These are phyloP conservation scores for Pollimyrus isidori DNA, from an alignment of 2,113 vertebrate genomes.

Conservation along the genomic window DNA sequence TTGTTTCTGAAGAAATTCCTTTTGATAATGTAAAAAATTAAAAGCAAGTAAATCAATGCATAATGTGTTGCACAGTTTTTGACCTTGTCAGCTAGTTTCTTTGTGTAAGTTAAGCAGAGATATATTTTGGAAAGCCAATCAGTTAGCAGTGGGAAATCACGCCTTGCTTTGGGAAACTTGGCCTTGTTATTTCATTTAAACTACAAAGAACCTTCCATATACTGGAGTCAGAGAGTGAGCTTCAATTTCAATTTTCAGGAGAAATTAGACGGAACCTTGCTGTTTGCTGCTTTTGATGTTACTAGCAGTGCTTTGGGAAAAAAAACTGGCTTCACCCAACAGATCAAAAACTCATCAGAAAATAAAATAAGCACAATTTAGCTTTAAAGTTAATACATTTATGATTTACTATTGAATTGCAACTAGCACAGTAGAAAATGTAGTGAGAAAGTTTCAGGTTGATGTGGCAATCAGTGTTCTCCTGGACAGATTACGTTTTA, in stretches of 20 bases:
- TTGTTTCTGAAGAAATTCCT: not conserved
- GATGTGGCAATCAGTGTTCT: not conserved
- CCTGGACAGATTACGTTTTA: not conserved
- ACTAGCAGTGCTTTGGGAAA: not conserved
- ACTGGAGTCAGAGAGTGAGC: not conserved
- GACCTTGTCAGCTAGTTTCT: not conserved
- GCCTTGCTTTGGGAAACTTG: not conserved
- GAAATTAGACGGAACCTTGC: not conserved
- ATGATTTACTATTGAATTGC: not conserved
- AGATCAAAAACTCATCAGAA: not conserved
- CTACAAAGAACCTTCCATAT: not conserved
- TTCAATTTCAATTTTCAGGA: not conserved
- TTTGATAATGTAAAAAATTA: not conserved
- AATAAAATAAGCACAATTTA: not conserved
- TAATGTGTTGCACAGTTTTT: not conserved
- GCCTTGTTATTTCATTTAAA: slow-evolving; percentile 5
- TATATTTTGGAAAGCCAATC: not conserved
- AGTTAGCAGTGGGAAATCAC: not conserved
- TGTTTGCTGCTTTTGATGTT: not conserved
- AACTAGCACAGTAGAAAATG: not conserved
- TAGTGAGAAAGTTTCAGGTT: not conserved
- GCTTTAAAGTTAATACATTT: not conserved
- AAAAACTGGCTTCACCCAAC: not conserved
- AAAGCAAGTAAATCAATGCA: not conserved
- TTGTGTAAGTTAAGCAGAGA: not conserved